Evolutionary conservation across 2,888 invertebrate genomes (phyloP).

Genomic region (Lycia hirtaria): DNA sequence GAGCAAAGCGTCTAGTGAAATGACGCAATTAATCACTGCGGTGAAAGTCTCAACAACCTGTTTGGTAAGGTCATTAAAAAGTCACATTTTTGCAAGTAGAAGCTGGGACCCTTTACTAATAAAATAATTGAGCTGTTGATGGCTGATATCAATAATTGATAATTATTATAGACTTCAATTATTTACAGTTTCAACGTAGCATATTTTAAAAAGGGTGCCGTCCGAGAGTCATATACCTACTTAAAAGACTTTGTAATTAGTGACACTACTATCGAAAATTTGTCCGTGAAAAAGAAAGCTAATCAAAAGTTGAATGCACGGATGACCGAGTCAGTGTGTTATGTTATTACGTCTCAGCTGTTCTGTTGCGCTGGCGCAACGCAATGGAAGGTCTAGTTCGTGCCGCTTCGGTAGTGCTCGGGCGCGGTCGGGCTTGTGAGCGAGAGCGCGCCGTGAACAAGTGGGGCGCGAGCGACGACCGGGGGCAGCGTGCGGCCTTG

Average conservation of each 20-base stretch:
- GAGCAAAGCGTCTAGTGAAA: constrained; percentile 33
- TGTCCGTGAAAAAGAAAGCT: constrained; percentile 80
- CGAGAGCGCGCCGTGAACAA: constrained; percentile 71
- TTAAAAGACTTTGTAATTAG: constrained; percentile 43
- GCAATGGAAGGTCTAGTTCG: constrained; percentile 84
- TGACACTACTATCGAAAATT: constrained; percentile 60
- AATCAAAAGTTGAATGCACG: constrained; percentile 86
- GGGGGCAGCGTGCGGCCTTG: constrained; percentile 91
- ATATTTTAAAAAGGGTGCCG: constrained; percentile 3
- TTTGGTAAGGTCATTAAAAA: constrained; percentile 33
- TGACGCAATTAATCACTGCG: constrained; percentile 36
- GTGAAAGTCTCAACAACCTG: constrained; percentile 42
- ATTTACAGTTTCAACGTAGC: not conserved
- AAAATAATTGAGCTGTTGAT: not conserved
- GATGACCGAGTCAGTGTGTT: constrained; percentile 86
- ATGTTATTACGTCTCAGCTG: constrained; percentile 85
- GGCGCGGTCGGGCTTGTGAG: constrained; percentile 63
- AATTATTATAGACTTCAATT: not conserved
- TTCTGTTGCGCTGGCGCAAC: constrained; percentile 81
- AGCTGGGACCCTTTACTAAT: not conserved
- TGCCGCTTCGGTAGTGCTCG: constrained; percentile 68
- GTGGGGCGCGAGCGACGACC: constrained; percentile 90
- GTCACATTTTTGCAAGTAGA: constrained; percentile 20
- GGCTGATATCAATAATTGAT: not conserved
- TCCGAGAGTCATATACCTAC: constrained; percentile 13